These are phyloP conservation scores for Cylas formicarius DNA, from an alignment of 1,140 invertebrate genomes.

Conservation along the genomic window DNA sequence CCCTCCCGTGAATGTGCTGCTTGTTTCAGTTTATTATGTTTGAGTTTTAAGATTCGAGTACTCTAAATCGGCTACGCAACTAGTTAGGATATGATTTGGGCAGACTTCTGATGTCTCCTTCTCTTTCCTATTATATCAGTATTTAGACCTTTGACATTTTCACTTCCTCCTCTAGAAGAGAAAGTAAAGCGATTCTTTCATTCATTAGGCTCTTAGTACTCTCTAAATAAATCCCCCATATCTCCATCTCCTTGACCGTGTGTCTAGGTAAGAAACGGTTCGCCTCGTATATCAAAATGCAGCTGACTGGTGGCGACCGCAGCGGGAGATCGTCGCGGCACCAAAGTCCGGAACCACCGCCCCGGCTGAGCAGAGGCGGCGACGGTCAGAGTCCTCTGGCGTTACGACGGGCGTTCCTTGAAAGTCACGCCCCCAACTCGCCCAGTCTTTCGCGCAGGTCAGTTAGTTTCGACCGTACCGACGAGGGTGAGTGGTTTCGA, in stretches of 20 bases:
- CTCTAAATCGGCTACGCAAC: neutral
- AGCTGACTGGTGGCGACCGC: conserved; percentile 44
- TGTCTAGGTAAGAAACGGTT: conserved; percentile 53
- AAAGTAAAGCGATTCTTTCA: too few species aligned
- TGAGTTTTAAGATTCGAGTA: neutral
- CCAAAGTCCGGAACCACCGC: conserved; percentile 59
- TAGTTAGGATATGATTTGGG: too few species aligned
- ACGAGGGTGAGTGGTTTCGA: too few species aligned
- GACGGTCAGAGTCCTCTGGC: conserved; percentile 52
- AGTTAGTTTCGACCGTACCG: too few species aligned
- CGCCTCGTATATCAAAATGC: conserved; percentile 70
- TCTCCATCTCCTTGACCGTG: neutral
- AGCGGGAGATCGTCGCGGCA: conserved; percentile 41
- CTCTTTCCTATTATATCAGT: too few species aligned
- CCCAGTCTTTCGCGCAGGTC: conserved; percentile 55
- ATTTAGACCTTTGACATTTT: too few species aligned
- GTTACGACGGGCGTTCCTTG: conserved; percentile 52
- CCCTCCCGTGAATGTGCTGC: too few species aligned
- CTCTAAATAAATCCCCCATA: too few species aligned
- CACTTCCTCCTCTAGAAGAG: neutral
- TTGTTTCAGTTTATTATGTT: too few species aligned
- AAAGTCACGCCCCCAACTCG: conserved; percentile 46
- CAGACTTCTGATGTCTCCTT: too few species aligned
- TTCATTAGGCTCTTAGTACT: too few species aligned
- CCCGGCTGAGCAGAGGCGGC: conserved; percentile 52